Percentiles rank a stretch among this genome's conserved stretches.
Conservation (phyloP, 2,888 invertebrate species). For the Pherbina coryleti region DNA sequence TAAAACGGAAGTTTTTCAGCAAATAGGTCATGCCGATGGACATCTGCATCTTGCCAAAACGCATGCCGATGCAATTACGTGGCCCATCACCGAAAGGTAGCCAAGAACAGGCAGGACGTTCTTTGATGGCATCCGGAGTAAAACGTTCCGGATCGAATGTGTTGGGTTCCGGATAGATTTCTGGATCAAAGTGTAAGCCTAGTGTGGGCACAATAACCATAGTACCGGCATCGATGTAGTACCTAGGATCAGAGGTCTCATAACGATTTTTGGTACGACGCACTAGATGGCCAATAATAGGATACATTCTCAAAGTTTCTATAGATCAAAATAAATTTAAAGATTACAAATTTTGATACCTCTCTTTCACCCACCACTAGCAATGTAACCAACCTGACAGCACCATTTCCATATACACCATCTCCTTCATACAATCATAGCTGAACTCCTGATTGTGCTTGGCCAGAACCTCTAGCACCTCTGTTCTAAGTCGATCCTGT, state of each 20-base stretch:
- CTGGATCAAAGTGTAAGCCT: conserved; percentile 69
- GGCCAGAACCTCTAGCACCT: conserved; percentile 64
- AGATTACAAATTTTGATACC: background rate
- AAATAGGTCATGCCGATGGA: conserved; percentile 54
- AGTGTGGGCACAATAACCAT: conserved; percentile 71
- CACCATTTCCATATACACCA: conserved; percentile 70
- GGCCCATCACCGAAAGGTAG: conserved; percentile 64
- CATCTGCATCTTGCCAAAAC: conserved; percentile 63
- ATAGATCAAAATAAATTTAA: conserved; percentile 35
- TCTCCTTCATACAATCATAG: conserved; percentile 69
- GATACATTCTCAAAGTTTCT: conserved; percentile 71
- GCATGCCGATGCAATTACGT: conserved; percentile 61
- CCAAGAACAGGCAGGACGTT: conserved; percentile 58
- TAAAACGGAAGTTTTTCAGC: conserved; percentile 47
- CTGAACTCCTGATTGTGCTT: conserved; percentile 65
- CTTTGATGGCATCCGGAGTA: conserved; percentile 57
- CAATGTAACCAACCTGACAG: conserved; percentile 63
- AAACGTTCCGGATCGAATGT: conserved; percentile 70
- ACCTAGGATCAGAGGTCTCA: conserved; percentile 50
- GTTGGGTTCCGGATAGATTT: conserved; percentile 69
- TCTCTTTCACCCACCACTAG: background rate
- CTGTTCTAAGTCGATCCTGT: conserved; percentile 53
- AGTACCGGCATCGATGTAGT: conserved; percentile 28
- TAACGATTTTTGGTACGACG: conserved; percentile 58
- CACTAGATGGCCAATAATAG: conserved; percentile 64